Evolutionary conservation across 2,797 vertebrate genomes (phyloP).

Genomic region (Malurus splendens): DNA sequence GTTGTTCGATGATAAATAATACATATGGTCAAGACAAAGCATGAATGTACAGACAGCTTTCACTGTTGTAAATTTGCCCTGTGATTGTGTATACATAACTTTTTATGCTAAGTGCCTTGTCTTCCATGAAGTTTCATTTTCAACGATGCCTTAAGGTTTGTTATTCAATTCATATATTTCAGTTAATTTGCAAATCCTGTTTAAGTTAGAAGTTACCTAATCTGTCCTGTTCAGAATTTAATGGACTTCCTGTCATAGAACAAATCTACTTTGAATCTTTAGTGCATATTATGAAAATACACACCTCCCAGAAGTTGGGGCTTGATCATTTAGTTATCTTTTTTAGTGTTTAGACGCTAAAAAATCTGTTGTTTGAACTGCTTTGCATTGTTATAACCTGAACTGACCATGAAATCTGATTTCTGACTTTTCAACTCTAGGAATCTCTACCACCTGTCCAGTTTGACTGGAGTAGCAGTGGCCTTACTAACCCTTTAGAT

Average conservation of each 20-base stretch:
- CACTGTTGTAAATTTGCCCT: neutral
- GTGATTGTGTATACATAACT: neutral
- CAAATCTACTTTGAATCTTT: neutral
- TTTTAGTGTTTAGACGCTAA: conserved; percentile 53
- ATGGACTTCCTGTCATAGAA: neutral
- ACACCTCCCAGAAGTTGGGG: neutral
- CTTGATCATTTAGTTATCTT: conserved; percentile 49
- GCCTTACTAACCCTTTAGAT: conserved; percentile 94
- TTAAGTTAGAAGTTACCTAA: neutral
- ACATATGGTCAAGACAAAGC: neutral
- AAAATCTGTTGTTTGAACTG: conserved; percentile 58
- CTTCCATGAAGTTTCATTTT: neutral
- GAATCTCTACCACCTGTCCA: conserved; percentile 83
- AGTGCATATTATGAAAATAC: neutral
- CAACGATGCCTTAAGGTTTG: neutral
- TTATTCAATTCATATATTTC: neutral
- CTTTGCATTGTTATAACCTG: conserved; percentile 68
- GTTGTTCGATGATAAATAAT: neutral
- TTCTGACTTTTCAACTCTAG: conserved; percentile 81
- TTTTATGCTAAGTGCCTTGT: neutral
- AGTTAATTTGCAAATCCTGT: neutral
- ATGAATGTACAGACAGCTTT: neutral
- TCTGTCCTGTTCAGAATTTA: neutral
- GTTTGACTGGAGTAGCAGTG: conserved; percentile 90
- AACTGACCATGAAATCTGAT: conserved; percentile 74